phyloP scores from a whole-genome alignment of 2,113 vertebrate genomes.

The Tylochromis polylepis region DNA sequence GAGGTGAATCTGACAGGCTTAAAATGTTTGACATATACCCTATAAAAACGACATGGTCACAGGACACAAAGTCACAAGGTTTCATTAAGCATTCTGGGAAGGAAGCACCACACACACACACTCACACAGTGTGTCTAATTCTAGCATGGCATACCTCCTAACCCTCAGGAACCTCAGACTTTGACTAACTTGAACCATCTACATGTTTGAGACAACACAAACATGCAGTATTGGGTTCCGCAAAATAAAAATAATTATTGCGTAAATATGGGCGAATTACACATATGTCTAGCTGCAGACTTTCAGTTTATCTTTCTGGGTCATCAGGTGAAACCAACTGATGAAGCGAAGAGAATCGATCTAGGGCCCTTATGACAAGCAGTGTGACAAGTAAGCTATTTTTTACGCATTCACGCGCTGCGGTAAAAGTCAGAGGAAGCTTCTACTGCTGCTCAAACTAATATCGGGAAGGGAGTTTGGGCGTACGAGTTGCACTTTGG shows the following conservation, averaged over 20 bases:
- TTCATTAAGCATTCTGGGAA: slow-evolving; percentile 1
- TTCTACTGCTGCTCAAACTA: background rate
- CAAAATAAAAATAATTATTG: background rate
- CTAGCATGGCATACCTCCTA: background rate
- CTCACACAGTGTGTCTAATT: background rate
- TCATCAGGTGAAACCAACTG: background rate
- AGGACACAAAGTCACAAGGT: slow-evolving; percentile 47
- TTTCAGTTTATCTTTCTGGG: background rate
- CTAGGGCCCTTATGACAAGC: background rate
- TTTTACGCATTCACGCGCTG: background rate
- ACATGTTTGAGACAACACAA: background rate
- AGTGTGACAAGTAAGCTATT: slow-evolving; percentile 15
- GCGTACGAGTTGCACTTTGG: background rate
- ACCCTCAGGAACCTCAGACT: background rate
- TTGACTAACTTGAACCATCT: background rate
- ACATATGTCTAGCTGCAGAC: background rate
- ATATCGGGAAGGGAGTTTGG: background rate
- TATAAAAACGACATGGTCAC: background rate
- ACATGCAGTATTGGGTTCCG: background rate
- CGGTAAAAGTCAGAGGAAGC: background rate
- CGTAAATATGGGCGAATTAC: background rate
- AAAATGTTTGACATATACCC: background rate
- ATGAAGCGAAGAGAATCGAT: background rate
- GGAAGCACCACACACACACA: background rate
- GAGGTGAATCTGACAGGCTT: background rate